Evolutionary conservation across 2,888 invertebrate species (phyloP), one percentile per base, ranked within the genome.

Genomic region (Philopedon plagiatum): DNA sequence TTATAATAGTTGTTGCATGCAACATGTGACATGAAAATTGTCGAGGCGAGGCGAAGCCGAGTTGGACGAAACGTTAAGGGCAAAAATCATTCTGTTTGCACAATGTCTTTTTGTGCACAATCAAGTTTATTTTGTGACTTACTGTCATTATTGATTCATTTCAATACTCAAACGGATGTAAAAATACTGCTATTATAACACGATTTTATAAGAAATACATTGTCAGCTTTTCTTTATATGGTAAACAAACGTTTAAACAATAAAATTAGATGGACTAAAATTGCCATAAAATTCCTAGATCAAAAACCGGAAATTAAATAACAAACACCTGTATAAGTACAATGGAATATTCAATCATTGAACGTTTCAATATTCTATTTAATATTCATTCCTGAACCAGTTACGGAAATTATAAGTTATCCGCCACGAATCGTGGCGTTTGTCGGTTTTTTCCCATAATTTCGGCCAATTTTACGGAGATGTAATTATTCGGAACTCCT

Each of bases 361-460:
- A n/a, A 15, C 15, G 29, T 54, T 46, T 46, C 11, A 46, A 46
- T 46, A 46, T 19, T 19, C 29, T 54, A 54, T 32, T 29, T 54
- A 29, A 54, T 29, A 54, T 54, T 29, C 15, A 54, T 54, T 29
- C 29, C 18, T 18, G 5, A 37, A 39, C 21, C 11, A 11, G 21
- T 37, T 18, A 41, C 37, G 57, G 18, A 57, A 37, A 39, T 51
- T 29, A 51, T 29, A 51, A 51, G 51, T 51, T 29, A 51, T 19
- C 13, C 23, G n/a, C 51, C 15, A 29, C 18, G 51, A 54, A 13
- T 29, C 37, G 21, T 11, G 8, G 58, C 39, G 58, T 15, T 39
- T 58, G 37, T 37, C 23, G 21, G 23, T 58, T 58, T 61, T 61
- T 68, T 68, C 68, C 58, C 68, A 68, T 54, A 68, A 68, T 68